Conservation (phyloP, 35 echinoderm and acorn worm genomes). For the Amphiura filiformis region DNA sequence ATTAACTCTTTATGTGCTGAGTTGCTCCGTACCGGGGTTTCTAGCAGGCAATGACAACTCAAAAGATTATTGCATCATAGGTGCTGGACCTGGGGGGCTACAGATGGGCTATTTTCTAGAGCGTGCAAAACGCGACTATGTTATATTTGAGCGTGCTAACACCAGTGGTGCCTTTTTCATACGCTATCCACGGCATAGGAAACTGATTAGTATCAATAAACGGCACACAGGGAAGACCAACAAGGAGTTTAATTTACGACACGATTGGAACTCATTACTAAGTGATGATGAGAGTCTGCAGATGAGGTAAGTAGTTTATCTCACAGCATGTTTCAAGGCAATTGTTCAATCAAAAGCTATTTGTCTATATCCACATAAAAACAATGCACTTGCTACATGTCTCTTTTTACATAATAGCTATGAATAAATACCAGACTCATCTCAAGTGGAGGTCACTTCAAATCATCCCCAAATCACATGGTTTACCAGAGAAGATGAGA, state of each 20-base stretch:
- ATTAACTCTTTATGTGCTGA: neutral
- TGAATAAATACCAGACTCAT: no score
- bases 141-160: conserved; percentile 89
- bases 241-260: conserved; percentile 93
- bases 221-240: conserved; percentile 92
- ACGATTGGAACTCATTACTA: conserved; percentile 97
- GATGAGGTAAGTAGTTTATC: conserved; percentile 80
- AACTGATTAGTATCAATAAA: conserved; percentile 96
- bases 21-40: neutral
- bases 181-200: conserved; percentile 82
- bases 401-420: no score
- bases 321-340: no score
- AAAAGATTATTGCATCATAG: conserved; percentile 81
- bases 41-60: neutral
- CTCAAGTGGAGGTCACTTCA: no score
- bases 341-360: no score
- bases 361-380: no score
- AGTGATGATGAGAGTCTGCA: conserved; percentile 91
- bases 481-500: no score
- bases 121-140: conserved; percentile 60
- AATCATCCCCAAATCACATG: no score
- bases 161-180: conserved; percentile 72
- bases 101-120: conserved; percentile 98
- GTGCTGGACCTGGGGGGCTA: conserved; percentile 84
- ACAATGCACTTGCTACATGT: no score